Conservation (phyloP, 2,113 vertebrate species). For the Uropsilus gracilis region DNA sequence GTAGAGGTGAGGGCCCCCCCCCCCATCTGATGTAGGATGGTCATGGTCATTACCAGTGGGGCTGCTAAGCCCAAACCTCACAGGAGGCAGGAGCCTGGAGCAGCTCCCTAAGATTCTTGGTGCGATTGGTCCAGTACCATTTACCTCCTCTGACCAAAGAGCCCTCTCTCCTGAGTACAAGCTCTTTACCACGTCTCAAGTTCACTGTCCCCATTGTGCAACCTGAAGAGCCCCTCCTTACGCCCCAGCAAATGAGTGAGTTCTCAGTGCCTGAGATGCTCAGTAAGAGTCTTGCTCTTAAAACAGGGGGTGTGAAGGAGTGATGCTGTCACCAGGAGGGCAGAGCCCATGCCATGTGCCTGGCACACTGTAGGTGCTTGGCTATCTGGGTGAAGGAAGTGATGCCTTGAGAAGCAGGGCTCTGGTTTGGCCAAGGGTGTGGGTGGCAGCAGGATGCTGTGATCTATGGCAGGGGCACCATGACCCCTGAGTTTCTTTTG, state of each 20-base stretch:
- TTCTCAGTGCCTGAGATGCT: neutral
- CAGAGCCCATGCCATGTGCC: neutral
- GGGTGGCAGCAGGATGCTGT: neutral
- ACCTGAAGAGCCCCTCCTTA: neutral
- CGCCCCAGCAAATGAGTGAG: neutral
- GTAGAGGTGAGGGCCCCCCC: neutral
- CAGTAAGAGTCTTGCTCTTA: neutral
- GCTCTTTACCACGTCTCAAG: neutral
- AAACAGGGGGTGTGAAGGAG: neutral
- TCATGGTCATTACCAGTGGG: constrained; percentile 12
- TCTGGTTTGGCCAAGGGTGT: neutral
- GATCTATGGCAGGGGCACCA: neutral
- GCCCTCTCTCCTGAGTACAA: neutral
- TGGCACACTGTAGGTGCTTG: neutral
- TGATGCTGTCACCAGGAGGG: accelerated
- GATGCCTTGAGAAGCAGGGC: neutral
- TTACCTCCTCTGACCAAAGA: constrained; percentile 10
- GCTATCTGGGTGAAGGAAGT: neutral
- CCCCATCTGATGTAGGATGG: neutral
- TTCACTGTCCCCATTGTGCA: neutral
- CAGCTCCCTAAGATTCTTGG: neutral
- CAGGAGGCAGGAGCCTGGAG: constrained; percentile 43
- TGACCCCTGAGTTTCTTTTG: neutral
- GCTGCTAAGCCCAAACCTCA: neutral
- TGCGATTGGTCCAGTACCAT: neutral